phyloP scores from a whole-genome alignment of 35 echinoderm and acorn worm species.

The Patiria miniata region DNA sequence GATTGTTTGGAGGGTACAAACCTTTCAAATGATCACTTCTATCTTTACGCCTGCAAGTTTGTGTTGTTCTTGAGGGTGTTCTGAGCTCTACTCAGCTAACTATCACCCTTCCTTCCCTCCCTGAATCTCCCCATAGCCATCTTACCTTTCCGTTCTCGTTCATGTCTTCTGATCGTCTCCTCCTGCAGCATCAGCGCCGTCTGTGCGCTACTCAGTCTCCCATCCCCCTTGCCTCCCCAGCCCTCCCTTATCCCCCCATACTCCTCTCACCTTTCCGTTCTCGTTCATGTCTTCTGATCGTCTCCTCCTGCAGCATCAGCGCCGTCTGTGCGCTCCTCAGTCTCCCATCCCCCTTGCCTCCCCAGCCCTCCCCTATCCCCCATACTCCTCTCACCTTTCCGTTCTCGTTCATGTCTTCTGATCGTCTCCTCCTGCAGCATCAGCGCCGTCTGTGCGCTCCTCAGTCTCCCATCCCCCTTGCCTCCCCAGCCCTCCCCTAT shows the following conservation, averaged over 20 bases:
- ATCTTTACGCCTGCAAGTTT: no score
- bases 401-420: conserved; percentile 71
- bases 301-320: conserved; percentile 88
- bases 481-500: conserved; percentile 86
- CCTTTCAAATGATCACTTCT: no score
- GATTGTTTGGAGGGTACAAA: no score
- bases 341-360: conserved; percentile 83
- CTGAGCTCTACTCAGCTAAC: no score
- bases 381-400: conserved; percentile 68
- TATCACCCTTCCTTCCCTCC: no score
- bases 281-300: conserved; percentile 72
- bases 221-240: no score
- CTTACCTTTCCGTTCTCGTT: conserved; percentile 79
- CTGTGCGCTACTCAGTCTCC: conserved; percentile 90
- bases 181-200: conserved; percentile 87
- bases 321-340: conserved; percentile 87
- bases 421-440: conserved; percentile 91
- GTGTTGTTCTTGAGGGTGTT: no score
- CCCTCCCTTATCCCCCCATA: no score
- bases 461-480: conserved; percentile 81
- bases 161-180: conserved; percentile 81
- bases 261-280: conserved; percentile 74
- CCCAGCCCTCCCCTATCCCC: conserved; percentile 82
- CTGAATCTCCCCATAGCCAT: no score
- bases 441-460: conserved; percentile 83